Evolutionary conservation across 2,888 invertebrate species (phyloP).

Genomic region (Andrena flavipes): DNA sequence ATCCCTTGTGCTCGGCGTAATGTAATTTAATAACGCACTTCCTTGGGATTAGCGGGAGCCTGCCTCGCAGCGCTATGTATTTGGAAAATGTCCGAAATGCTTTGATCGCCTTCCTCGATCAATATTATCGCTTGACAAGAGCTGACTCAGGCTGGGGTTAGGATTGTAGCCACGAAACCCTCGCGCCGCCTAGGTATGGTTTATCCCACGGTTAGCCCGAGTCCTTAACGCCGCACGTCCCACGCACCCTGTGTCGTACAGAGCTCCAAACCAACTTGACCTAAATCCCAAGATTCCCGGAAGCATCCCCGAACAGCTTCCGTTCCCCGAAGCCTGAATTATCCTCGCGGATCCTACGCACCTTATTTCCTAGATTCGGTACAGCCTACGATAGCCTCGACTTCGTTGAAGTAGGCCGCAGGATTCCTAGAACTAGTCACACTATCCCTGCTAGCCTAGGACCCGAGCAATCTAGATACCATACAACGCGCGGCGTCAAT

Average conservation of each 20-base stretch:
- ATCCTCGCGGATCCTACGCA: background rate
- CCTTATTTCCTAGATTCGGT: background rate
- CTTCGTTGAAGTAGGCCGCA: background rate
- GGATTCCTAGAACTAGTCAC: background rate
- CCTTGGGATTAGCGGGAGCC: slow-evolving; percentile 36
- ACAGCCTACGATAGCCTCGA: background rate
- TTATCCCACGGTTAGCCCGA: background rate
- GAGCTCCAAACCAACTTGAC: background rate
- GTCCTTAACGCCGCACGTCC: background rate
- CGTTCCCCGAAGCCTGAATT: background rate
- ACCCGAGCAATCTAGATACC: slow-evolving; percentile 17
- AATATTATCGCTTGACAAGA: background rate
- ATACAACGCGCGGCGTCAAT: background rate
- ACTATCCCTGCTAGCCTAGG: background rate
- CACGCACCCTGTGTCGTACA: background rate
- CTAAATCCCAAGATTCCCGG: background rate
- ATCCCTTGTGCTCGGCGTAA: slow-evolving; percentile 41
- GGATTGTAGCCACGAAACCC: background rate
- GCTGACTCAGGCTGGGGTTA: background rate
- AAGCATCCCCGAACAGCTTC: background rate
- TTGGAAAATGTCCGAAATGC: background rate
- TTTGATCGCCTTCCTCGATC: slow-evolving; percentile 18
- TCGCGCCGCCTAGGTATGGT: background rate
- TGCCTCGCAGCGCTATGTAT: background rate
- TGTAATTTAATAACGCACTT: slow-evolving; percentile 68